Conservation (phyloP, 2,113 vertebrate genomes). For the Sterna hirundo region DNA sequence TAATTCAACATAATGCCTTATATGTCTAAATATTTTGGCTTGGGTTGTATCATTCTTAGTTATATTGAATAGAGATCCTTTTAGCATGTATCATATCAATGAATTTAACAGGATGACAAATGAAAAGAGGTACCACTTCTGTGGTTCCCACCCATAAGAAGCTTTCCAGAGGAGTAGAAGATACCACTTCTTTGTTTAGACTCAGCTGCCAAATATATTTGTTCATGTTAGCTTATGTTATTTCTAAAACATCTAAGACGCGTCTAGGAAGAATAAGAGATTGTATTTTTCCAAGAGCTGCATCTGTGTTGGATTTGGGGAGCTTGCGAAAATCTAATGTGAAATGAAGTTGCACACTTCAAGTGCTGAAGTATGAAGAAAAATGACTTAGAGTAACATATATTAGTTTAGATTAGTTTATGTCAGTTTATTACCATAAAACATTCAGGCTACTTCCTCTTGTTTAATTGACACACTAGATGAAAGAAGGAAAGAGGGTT, state of each 20-base stretch:
- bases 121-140: not conserved
- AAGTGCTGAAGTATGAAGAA: not conserved
- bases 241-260: not conserved
- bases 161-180: not conserved
- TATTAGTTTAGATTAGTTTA: not conserved
- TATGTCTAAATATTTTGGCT: not conserved
- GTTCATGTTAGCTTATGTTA: not conserved
- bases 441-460: not conserved
- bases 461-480: not conserved
- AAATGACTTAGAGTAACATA: not conserved
- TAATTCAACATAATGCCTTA: not conserved
- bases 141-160: not conserved
- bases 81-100: not conserved
- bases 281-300: not conserved
- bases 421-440: not conserved
- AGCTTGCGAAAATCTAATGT: not conserved
- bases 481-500: not conserved
- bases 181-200: not conserved
- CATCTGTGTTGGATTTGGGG: slow-evolving; percentile 12
- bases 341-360: not conserved
- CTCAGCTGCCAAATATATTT: not conserved
- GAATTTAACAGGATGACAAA: not conserved
- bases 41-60: not conserved
- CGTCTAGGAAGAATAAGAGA: not conserved
- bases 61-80: not conserved